Evolutionary conservation across 2,888 invertebrate species (phyloP), one percentile per base, ranked within the genome.

Genomic region (Venusia cambrica): DNA sequence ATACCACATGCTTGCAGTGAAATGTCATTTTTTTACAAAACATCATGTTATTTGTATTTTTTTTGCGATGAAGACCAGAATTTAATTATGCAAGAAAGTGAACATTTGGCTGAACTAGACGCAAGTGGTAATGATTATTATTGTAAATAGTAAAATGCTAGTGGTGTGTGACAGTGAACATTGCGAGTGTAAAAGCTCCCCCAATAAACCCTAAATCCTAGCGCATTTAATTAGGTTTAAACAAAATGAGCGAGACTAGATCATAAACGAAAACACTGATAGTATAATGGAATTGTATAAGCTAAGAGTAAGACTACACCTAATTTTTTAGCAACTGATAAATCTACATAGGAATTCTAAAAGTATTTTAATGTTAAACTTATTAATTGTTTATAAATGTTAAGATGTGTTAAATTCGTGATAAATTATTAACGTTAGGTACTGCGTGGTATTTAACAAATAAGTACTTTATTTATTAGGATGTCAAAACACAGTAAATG

Each of bases 381-480:
- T 67, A 73, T 67, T 63, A 61, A 74, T 73, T 75, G 73, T 78
- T 79, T 74, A 70, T 53, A 73, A 74, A 67, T 71, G 55, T 55
- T 73, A 75, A 76, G 72, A 71, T 62, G 66, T 76, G 75, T 78
- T 78, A 71, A 69, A 78, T 66, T 77, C 78, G 77, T 79, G 79
- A 77, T 80, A 79, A 71, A 69, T 53, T 64, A 63, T 57, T 57
- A 60, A 68, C 63, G 70, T 75, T 72, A n/a, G n/a, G n/a, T n/a
- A 75, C 58, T 62, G 67, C 64, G 61, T 68, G 40, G 40, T 45
- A 36, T 35, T 29, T 33, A 32, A 36, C 11, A 22, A 28, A n/a
- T 27, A 62, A 62, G 57, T 68, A 52, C 54, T n/a, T n/a, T n/a
- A n/a, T n/a, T n/a, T n/a, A n/a, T n/a, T n/a, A n/a, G n/a, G 64